Conservation (phyloP, 2,797 vertebrate species). For the Nyctibius grandis region DNA sequence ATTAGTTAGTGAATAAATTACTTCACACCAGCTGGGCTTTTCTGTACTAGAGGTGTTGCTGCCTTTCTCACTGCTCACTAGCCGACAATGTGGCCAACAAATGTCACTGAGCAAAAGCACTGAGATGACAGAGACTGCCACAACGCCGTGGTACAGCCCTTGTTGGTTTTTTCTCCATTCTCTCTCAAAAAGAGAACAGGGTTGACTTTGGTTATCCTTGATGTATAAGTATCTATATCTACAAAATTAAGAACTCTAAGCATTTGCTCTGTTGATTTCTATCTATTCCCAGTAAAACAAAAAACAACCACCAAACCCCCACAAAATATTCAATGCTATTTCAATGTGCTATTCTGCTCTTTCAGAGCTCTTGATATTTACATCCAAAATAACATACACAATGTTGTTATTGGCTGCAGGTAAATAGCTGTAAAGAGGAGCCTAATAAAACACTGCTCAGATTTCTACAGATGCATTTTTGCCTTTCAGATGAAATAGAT, state of each 20-base stretch:
- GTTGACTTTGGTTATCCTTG: not conserved
- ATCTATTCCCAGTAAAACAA: not conserved
- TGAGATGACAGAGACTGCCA: not conserved
- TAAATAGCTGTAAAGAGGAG: not conserved
- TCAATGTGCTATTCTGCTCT: not conserved
- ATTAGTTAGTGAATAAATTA: not conserved
- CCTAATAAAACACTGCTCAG: not conserved
- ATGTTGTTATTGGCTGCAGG: not conserved
- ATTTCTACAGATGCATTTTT: not conserved
- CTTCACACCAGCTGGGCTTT: not conserved
- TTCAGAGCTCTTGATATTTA: not conserved
- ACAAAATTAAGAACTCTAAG: not conserved
- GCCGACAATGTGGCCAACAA: not conserved
- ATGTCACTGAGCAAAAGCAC: not conserved
- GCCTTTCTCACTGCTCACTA: not conserved
- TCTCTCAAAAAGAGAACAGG: not conserved
- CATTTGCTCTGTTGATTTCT: not conserved
- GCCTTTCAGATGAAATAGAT: not conserved
- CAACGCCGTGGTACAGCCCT: fast-evolving
- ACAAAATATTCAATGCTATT: not conserved
- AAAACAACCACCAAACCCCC: not conserved
- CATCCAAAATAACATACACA: not conserved
- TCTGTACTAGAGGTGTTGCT: not conserved
- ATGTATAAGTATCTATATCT: not conserved
- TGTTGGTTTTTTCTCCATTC: not conserved